phyloP scores from a whole-genome alignment of 2,113 vertebrate genomes.

The Peromyscus maniculatus region DNA sequence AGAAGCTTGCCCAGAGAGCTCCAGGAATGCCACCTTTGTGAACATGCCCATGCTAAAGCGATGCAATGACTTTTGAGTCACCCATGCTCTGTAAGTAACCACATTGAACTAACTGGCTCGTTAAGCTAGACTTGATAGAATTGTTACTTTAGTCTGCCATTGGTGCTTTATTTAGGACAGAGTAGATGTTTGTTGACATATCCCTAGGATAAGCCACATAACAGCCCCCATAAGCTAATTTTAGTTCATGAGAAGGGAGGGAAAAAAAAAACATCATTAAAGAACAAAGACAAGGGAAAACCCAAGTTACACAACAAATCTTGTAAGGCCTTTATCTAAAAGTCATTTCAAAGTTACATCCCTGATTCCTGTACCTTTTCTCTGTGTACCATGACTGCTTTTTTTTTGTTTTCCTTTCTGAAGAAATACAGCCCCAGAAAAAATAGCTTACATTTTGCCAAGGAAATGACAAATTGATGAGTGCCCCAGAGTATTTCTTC shows the following conservation, averaged over 20 bases:
- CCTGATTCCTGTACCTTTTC: not conserved
- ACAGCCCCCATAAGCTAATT: not conserved
- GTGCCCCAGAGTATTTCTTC: conserved; percentile 39
- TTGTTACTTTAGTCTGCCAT: not conserved
- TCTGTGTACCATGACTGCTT: not conserved
- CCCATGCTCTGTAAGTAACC: not conserved
- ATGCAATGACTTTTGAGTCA: not conserved
- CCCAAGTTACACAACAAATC: not conserved
- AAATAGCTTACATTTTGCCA: conserved; percentile 40
- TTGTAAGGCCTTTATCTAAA: not conserved
- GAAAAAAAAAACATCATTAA: not conserved
- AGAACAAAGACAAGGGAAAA: not conserved
- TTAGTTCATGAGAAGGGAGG: accelerated
- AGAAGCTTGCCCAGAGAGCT: not conserved
- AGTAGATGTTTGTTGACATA: not conserved
- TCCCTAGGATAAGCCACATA: not conserved
- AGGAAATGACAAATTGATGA: conserved; percentile 62
- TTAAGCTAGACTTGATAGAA: too few relatives aligned
- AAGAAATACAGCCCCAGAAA: conserved; percentile 29
- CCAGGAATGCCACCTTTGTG: not conserved
- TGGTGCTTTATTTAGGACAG: not conserved
- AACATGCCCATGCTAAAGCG: not conserved
- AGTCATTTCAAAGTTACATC: not conserved
- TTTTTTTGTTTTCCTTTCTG: conserved; percentile 1
- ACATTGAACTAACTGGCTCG: not conserved